phyloP scores from a whole-genome alignment of 2,797 vertebrate genomes.

The Eulemur mongoz region DNA sequence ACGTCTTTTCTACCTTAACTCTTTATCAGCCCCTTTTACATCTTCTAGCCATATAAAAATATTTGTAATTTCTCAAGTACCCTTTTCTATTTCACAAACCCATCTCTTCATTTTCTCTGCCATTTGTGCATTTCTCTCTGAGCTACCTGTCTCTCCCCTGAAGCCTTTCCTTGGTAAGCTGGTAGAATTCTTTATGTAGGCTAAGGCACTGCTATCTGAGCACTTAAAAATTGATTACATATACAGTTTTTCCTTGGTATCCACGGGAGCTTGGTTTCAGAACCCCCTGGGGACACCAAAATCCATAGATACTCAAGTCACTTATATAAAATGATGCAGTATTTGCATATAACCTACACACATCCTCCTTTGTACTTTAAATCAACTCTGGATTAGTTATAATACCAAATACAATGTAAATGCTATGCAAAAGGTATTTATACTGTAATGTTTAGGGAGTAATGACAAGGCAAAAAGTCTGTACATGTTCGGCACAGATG shows the following conservation, averaged over 20 bases:
- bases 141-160: neutral
- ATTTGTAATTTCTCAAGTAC: neutral
- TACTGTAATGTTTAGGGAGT: neutral
- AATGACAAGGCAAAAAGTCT: neutral
- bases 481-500: neutral
- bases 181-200: neutral
- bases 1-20: neutral
- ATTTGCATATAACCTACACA: neutral
- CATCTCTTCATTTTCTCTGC: neutral
- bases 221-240: neutral
- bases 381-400: neutral
- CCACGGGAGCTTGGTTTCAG: neutral
- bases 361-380: neutral
- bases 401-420: neutral
- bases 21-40: neutral
- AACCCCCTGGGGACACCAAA: neutral
- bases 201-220: neutral
- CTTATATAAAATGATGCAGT: neutral
- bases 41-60: neutral
- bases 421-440: neutral
- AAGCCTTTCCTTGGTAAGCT: neutral
- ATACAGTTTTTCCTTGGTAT: neutral
- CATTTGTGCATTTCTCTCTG: neutral
- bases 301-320: neutral
- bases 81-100: neutral